Base-by-base conservation (phyloP, 2,888 invertebrate genomes). In the Heliconius cydno region DNA sequence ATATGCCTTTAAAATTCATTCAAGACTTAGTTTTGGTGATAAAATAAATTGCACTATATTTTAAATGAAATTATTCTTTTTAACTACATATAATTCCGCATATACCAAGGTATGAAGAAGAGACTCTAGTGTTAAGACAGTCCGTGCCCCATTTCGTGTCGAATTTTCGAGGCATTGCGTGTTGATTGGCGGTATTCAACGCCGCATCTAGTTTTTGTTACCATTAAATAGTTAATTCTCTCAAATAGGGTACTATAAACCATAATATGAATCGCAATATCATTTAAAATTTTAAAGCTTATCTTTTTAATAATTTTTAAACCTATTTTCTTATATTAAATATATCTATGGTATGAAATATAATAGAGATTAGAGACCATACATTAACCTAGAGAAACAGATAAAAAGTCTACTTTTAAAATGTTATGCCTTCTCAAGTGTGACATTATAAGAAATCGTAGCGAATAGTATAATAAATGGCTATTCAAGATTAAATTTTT, bases 371-470 rank as follows among this genome's bases (percentile, higher is more conserved):
- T 30, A 46, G 28, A 46, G 22, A 65, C 63, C 28, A 66, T 57
- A 30, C 22, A 71, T 79, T 76, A 71, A 76, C 66, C 76, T 76
- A 82, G 67, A 74, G 65, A 75, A 65, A 65, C 41, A 60, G 28
- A 75, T 46, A 65, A 63, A 34, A 46, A 41, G 19, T 22, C 41
- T 41, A 75, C 66, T 75, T 75, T 79, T 75, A 63, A 46, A 68
- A 25, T 68, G 67, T 57, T 34, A 60, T 60, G 73, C 60, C 60
- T 74, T 22, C 72, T 66, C 72, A 78, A 52, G 57, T 75, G 65
- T 80, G 71, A 77, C 78, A 79, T 79, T 79, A 71, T 68, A 79
- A 81, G 79, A 81, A 82, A 82, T 79, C 82, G 81, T 81, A 79
- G 74, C 80, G 79, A 82, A 81, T 79, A 80, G 66, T 70, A 46